Percentiles rank a stretch among this genome's conserved stretches.
Evolutionary conservation across 2,113 vertebrate genomes (phyloP).

Genomic region (Strigops habroptila): DNA sequence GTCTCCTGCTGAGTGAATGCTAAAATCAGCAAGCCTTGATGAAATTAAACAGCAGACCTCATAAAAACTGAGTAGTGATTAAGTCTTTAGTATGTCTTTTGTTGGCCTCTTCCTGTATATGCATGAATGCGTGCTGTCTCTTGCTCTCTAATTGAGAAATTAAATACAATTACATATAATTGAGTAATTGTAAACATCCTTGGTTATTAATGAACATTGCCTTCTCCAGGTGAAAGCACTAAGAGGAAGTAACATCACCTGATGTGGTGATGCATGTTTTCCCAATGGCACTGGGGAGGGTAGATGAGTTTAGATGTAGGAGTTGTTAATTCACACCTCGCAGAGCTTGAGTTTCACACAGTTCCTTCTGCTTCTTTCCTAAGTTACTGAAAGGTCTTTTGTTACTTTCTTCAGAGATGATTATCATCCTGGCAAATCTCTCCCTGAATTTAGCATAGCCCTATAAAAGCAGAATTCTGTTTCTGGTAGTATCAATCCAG

Average conservation of each 20-base stretch:
- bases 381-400: neutral
- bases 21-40: neutral
- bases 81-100: neutral
- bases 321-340: neutral
- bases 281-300: neutral
- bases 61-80: neutral
- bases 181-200: neutral
- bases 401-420: neutral
- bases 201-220: neutral
- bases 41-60: neutral
- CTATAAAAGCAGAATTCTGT: neutral
- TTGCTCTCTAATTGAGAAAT: neutral
- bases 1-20: neutral
- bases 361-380: neutral
- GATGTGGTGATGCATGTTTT: neutral
- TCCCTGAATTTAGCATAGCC: neutral
- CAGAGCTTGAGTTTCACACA: neutral
- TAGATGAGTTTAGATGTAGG: neutral
- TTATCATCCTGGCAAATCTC: neutral
- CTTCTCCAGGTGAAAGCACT: neutral
- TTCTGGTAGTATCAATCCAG: neutral
- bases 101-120: neutral
- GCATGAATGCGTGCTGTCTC: neutral
- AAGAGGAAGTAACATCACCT: neutral
- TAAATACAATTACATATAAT: neutral